phyloP scores from a whole-genome alignment of 2,797 vertebrate species.

The Acrossocheilus fasciatus region DNA sequence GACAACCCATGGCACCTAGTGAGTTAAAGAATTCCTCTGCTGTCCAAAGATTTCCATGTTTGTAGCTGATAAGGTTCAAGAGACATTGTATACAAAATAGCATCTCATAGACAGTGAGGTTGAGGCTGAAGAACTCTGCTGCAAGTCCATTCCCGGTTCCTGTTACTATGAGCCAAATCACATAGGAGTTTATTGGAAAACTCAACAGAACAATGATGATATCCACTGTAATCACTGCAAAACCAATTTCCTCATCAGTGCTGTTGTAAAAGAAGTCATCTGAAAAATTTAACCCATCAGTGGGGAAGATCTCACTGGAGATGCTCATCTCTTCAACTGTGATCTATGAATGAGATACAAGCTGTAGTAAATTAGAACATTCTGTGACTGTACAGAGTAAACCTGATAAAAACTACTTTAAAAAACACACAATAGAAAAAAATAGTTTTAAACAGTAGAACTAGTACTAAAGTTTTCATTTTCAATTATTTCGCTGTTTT shows the following conservation, averaged over 20 bases:
- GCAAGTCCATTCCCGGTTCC: conserved; percentile 14
- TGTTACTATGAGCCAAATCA: neutral
- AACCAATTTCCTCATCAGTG: neutral
- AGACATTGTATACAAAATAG: neutral
- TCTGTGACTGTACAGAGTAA: neutral
- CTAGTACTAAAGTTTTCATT: neutral
- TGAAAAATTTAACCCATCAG: neutral
- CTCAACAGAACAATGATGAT: neutral
- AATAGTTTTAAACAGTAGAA: neutral
- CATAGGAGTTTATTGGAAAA: conserved; percentile 7
- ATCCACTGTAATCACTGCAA: neutral
- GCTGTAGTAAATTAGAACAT: neutral
- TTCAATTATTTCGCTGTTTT: neutral
- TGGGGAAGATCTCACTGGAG: neutral
- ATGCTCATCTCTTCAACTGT: conserved; percentile 14
- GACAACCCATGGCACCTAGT: neutral
- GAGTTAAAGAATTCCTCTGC: neutral
- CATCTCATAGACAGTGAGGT: neutral
- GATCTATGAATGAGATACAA: neutral
- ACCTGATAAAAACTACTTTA: neutral
- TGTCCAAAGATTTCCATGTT: neutral
- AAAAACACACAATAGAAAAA: neutral
- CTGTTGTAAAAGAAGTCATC: neutral
- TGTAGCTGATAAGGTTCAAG: neutral
- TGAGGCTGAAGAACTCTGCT: neutral